These are phyloP conservation scores for Cavia aperea DNA, from an alignment of 2,113 vertebrate species.

Conservation along the genomic window DNA sequence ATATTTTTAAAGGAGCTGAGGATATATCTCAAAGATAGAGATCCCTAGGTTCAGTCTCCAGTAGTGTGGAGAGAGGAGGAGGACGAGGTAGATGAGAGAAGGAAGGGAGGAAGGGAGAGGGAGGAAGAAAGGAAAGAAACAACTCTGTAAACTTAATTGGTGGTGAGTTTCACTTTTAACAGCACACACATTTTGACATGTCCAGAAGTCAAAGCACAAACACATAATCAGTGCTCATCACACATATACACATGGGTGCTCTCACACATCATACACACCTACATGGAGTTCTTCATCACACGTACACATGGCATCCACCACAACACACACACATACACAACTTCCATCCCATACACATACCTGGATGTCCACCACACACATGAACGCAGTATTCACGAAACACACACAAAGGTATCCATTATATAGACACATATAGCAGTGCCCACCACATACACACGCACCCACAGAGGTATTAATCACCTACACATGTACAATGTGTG, in stretches of 20 bases:
- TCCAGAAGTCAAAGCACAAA: not conserved
- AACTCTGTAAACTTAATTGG: not conserved
- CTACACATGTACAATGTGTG: not conserved
- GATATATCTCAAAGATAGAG: not conserved
- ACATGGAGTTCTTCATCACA: not conserved
- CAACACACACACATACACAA: not conserved
- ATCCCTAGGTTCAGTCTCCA: not conserved
- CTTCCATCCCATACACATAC: not conserved
- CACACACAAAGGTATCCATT: not conserved
- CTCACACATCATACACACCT: not conserved
- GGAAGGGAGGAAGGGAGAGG: not conserved
- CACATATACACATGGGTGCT: not conserved
- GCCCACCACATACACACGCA: not conserved
- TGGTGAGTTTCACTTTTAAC: not conserved
- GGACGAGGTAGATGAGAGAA: not conserved
- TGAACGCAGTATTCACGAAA: not conserved
- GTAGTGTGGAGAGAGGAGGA: not conserved
- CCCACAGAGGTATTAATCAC: not conserved
- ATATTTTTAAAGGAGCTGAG: not conserved
- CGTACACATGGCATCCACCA: not conserved
- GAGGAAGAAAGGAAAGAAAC: not conserved
- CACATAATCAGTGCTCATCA: no score
- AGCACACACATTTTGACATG: not conserved
- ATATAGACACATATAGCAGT: not conserved
- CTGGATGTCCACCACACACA: not conserved